phyloP scores from a whole-genome alignment of 2,888 invertebrate genomes.

The Caradrina kadenii region DNA sequence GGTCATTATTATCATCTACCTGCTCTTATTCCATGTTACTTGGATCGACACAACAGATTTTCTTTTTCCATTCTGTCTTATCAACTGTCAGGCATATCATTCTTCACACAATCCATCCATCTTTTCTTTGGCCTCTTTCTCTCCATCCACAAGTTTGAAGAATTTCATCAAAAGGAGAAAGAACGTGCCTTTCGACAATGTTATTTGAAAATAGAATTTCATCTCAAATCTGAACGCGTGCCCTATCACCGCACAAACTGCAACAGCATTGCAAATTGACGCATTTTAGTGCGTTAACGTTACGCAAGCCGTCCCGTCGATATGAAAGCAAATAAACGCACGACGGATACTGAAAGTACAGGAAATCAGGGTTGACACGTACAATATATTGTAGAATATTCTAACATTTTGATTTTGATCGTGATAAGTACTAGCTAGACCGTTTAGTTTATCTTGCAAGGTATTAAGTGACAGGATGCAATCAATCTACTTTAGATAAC shows the following conservation, averaged over 20 bases:
- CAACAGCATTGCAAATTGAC: slow-evolving; percentile 58
- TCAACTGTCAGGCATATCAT: too few relatives aligned
- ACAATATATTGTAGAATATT: slow-evolving; percentile 15
- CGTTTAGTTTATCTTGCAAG: slow-evolving; percentile 11
- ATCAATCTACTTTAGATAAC: slow-evolving; percentile 6
- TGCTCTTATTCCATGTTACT: too few relatives aligned
- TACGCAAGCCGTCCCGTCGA: slow-evolving; percentile 70
- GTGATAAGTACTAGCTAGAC: neutral
- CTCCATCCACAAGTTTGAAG: neutral
- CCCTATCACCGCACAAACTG: slow-evolving; percentile 37
- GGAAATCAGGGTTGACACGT: slow-evolving; percentile 77
- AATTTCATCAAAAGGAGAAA: neutral
- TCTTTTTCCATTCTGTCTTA: too few relatives aligned
- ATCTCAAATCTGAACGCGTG: neutral
- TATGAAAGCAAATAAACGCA: slow-evolving; percentile 78
- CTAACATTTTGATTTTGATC: neutral
- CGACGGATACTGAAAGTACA: slow-evolving; percentile 76
- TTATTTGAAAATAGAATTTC: neutral
- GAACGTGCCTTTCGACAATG: neutral
- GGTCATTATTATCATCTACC: too few relatives aligned
- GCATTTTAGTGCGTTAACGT: slow-evolving; percentile 61
- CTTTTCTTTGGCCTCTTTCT: too few relatives aligned
- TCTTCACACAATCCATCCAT: too few relatives aligned
- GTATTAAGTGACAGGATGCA: slow-evolving; percentile 12
- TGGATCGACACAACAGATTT: too few relatives aligned